Evolutionary conservation across 2,113 vertebrate genomes (phyloP).

Genomic region (Prietella phreatophila): DNA sequence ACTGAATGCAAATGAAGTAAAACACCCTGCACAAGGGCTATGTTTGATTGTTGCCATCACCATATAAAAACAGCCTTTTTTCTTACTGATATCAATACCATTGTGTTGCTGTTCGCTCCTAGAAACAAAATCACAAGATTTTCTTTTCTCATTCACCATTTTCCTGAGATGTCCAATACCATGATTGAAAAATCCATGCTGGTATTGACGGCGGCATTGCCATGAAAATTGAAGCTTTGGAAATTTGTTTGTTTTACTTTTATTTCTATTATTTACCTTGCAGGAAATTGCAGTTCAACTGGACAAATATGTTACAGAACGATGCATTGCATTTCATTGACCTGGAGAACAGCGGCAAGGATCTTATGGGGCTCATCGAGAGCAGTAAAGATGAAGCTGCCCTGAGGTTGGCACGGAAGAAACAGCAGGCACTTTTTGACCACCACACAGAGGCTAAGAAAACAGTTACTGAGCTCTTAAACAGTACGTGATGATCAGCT

Average conservation of each 20-base stretch:
- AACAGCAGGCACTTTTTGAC: slow-evolving; percentile 58
- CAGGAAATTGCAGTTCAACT: background rate
- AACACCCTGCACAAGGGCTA: background rate
- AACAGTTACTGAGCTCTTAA: slow-evolving; percentile 63
- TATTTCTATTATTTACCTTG: background rate
- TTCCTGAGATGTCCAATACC: background rate
- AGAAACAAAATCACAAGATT: background rate
- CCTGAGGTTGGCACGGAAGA: slow-evolving; percentile 49
- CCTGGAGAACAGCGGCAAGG: slow-evolving; percentile 63
- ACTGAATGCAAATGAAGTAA: background rate
- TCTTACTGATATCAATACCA: background rate
- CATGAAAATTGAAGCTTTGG: no score
- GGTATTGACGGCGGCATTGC: no score
- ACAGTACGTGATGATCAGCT: slow-evolving; percentile 53
- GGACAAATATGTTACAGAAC: slow-evolving; percentile 29
- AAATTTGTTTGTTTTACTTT: background rate
- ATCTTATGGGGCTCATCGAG: slow-evolving; percentile 60
- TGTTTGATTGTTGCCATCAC: background rate
- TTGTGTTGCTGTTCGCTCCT: background rate
- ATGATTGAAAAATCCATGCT: background rate
- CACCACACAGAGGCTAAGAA: slow-evolving; percentile 55
- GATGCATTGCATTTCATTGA: slow-evolving; percentile 42
- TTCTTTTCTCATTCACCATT: background rate
- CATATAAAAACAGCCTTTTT: background rate
- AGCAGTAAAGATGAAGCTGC: slow-evolving; percentile 60